Evolutionary conservation across 2,113 vertebrate genomes (phyloP).

Genomic region (Onychorhynchus coronatus): DNA sequence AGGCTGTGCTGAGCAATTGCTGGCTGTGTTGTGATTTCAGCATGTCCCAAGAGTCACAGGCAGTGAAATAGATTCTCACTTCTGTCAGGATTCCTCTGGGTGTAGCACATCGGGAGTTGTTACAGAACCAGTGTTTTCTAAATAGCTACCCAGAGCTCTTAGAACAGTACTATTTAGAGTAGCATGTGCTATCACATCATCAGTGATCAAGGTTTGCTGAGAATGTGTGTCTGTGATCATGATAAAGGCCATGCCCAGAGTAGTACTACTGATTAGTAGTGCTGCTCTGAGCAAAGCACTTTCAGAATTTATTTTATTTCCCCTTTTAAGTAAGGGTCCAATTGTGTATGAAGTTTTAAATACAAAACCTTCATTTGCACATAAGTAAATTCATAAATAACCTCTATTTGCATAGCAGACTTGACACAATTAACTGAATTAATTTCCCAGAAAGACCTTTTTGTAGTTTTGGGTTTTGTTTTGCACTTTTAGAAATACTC

Average conservation of each 20-base stretch:
- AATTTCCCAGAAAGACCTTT: not conserved
- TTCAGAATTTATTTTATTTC: not conserved
- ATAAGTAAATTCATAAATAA: not conserved
- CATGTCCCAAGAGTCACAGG: fast-evolving
- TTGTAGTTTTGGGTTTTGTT: not conserved
- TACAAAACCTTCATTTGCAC: not conserved
- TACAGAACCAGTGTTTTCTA: not conserved
- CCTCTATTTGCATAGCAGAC: not conserved
- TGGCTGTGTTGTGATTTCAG: not conserved
- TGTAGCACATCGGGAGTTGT: not conserved
- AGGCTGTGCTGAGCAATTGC: not conserved
- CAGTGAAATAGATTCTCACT: not conserved
- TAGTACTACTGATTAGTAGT: not conserved
- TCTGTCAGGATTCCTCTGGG: not conserved
- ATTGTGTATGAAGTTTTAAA: not conserved
- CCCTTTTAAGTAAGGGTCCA: not conserved
- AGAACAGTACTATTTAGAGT: not conserved
- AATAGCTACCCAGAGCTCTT: not conserved
- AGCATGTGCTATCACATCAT: not conserved
- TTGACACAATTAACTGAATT: not conserved
- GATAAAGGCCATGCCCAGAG: not conserved
- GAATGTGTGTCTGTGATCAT: not conserved
- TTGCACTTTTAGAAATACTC: not conserved
- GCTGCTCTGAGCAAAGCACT: not conserved
- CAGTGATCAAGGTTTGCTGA: not conserved